phyloP scores from a whole-genome alignment of 2,888 invertebrate species.

The Tinea trinotella region DNA sequence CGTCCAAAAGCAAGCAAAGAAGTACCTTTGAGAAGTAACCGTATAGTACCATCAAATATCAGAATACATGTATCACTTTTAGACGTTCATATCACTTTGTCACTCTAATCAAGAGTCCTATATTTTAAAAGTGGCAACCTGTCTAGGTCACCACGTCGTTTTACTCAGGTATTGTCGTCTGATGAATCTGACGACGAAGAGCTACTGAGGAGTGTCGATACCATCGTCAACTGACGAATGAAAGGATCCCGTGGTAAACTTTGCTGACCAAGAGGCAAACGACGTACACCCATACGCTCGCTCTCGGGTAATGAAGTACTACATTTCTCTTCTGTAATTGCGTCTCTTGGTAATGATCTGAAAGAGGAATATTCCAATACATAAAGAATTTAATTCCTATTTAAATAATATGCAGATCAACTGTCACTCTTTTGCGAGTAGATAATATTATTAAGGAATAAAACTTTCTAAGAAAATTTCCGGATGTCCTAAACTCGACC shows the following conservation, averaged over 20 bases:
- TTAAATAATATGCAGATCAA: no score
- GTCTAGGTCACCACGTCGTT: constrained; percentile 63
- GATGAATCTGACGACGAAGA: constrained; percentile 72
- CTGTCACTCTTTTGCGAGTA: no score
- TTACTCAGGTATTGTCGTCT: constrained; percentile 66
- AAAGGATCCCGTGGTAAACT: constrained; percentile 74
- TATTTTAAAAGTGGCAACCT: constrained; percentile 66
- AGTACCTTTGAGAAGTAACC: no score
- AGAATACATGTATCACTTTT: neutral
- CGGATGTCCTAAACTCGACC: no score
- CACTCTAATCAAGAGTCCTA: constrained; percentile 50
- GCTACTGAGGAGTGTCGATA: constrained; percentile 74
- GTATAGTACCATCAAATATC: no score
- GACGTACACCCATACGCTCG: constrained; percentile 62
- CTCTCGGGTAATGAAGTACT: constrained; percentile 76
- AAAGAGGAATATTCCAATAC: no score
- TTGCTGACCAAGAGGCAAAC: constrained; percentile 69
- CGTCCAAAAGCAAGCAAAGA: no score
- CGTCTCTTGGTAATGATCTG: constrained; percentile 76
- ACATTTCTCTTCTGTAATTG: constrained; percentile 81
- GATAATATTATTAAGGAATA: no score
- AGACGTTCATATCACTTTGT: neutral
- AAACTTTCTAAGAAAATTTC: no score
- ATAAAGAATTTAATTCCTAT: no score
- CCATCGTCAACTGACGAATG: constrained; percentile 73